These are phyloP conservation scores for Rhagonycha fulva DNA, from an alignment of 2,888 invertebrate species.

Conservation along the genomic window DNA sequence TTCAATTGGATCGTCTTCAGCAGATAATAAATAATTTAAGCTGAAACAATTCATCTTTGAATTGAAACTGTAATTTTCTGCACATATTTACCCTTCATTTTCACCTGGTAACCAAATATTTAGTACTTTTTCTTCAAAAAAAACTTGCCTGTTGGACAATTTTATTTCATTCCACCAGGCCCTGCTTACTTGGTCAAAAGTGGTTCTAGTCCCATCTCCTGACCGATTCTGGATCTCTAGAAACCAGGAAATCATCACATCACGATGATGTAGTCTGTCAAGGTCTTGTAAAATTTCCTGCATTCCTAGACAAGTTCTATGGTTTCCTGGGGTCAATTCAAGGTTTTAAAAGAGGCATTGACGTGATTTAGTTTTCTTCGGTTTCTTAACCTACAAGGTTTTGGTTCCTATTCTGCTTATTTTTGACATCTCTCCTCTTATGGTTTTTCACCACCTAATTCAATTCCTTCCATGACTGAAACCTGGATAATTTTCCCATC, in stretches of 20 bases:
- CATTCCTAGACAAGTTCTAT: background rate
- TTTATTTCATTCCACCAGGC: background rate
- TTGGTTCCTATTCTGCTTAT: background rate
- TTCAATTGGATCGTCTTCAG: background rate
- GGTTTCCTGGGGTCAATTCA: background rate
- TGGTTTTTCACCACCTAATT: too few relatives aligned
- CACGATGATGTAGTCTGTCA: background rate
- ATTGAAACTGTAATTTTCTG: background rate
- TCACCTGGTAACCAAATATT: background rate
- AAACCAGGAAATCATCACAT: background rate
- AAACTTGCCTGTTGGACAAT: background rate
- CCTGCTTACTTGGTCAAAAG: too few relatives aligned
- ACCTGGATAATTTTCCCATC: too few relatives aligned
- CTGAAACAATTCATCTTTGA: background rate
- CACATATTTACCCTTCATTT: background rate
- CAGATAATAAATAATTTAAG: background rate
- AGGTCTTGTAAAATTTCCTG: background rate
- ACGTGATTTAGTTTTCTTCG: background rate
- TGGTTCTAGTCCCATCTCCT: background rate
- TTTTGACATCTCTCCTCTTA: too few relatives aligned
- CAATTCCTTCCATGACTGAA: too few relatives aligned
- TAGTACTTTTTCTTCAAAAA: background rate
- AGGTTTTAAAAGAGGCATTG: background rate
- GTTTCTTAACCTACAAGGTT: background rate
- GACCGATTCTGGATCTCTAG: background rate